Evolutionary conservation across 2,113 vertebrate genomes (phyloP).

Genomic region (Prinia subflava): DNA sequence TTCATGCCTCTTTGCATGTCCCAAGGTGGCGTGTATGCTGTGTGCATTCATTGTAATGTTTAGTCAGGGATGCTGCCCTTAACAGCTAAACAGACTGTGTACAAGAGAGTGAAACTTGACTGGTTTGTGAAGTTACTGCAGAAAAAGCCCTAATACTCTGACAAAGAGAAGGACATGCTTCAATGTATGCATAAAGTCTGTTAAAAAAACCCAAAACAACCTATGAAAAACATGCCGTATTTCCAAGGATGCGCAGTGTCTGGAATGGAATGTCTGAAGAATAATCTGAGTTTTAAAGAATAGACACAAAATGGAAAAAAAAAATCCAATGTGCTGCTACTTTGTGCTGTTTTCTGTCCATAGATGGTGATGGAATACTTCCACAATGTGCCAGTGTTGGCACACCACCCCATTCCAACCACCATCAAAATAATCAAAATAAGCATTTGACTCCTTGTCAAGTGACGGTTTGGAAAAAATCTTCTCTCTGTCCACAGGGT

Average conservation of each 20-base stretch:
- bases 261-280: neutral
- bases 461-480: neutral
- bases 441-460: neutral
- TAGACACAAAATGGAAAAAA: neutral
- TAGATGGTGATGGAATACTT: conserved; percentile 12
- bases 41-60: neutral
- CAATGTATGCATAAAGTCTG: neutral
- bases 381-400: neutral
- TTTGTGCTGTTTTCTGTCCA: neutral
- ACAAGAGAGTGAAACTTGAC: neutral
- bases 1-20: neutral
- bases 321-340: neutral
- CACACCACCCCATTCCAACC: neutral
- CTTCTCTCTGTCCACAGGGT: neutral
- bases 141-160: neutral
- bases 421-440: neutral
- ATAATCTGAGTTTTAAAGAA: neutral
- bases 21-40: neutral
- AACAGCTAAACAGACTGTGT: neutral
- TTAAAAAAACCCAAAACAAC: neutral
- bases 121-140: neutral
- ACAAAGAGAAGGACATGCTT: neutral
- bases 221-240: neutral
- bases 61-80: neutral
- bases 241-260: neutral